Evolutionary conservation across 2,888 invertebrate species (phyloP), one percentile per base, ranked within the genome.

Genomic region (Tholera decimalis): DNA sequence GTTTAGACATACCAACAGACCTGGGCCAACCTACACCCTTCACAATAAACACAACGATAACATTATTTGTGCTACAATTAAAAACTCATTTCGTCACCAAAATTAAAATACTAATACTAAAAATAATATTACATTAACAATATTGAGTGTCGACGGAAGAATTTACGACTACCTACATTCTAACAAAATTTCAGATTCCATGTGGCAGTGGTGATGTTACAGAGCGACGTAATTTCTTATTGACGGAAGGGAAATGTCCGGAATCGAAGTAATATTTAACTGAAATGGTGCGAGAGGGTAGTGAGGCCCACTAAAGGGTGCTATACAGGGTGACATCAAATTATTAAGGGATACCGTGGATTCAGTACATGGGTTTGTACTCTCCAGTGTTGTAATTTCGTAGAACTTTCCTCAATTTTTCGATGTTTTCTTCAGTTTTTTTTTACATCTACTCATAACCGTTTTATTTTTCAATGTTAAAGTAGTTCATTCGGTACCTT

Each of bases 61-160:
- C 6, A 59, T 51, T 30, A 66, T 57, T 66, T 53, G 70, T 66
- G 74, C 71, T 59, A 28, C 13, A 26, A 39, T 49, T 7, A 24
- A 18, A 49, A 66, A 60, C 28, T 41, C 26, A 33, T 39, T 11
- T 22, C 9, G 11, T 15, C 39, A 22, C 58, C 33, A 18, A 33
- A 24, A 57, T 5, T 28, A 33, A 24, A 55, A 15, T 11, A 35
- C 13, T 15, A n/a, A n/a, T n/a, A n/a, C n/a, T n/a, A n/a, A n/a
- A n/a, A n/a, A n/a, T n/a, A n/a, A n/a, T 15, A 20, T 22, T 47
- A 22, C 11, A 35, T 15, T 35, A 44, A 9, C 46, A 50, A 46
- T 47, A 54, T 67, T 24, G 18, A 41, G 20, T 0, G 20, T 39
- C 65, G 59, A 44, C 35, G 53, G 56, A 60, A 56, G 35, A 30